Evolutionary conservation across 1,140 invertebrate species (phyloP), one percentile per base, ranked within the genome.

Genomic region (Oscheius sp.): DNA sequence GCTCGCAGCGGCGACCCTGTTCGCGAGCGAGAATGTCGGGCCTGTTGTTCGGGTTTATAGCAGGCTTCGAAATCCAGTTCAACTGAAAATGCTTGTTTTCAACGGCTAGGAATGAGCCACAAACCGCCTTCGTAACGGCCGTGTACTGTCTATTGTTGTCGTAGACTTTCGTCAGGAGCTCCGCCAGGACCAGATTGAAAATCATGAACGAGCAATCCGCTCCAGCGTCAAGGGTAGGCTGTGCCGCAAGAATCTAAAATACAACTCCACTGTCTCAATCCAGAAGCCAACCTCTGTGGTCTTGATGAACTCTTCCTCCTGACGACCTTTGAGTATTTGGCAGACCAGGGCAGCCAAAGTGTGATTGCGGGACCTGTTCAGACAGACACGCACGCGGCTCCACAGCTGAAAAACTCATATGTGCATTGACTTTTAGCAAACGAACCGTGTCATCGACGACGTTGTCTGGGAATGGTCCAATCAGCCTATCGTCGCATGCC

Each of bases 361-460:
- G 32, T 34, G 32, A 13, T 15, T 26, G 10, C 29, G 15, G 15
- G 26, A 7, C 20, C 36, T 29, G 0, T 34, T 63, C 18, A 63
- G 26, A 38, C 61, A 63, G 26, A 63, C 61, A 13, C 61, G 32
- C 10, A 63, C 18, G 15, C n/a, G 10, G 10, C 10, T 26, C 32
- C 32, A 36, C 10, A 63, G 7, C 36, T 42, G 7, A 34, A 63
- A 63, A 32, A 23, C n/a, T n/a, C n/a, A n/a, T n/a, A 32, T 36
- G 36, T 32, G 35, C 15, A 7, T 28, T 13, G 23, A 23, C 35
- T 32, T 18, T 13, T 4, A 36, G 15, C 32, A 36, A 13, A 18
- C 68, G 42, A 28, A 71, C 38, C 32, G 29, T 36, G 34, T 71
- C 68, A 36, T 71, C 65, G 29, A 71, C 42, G 2, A 71, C 59